These are phyloP conservation scores for Idaea aversata DNA, from an alignment of 2,888 invertebrate genomes.

Conservation along the genomic window DNA sequence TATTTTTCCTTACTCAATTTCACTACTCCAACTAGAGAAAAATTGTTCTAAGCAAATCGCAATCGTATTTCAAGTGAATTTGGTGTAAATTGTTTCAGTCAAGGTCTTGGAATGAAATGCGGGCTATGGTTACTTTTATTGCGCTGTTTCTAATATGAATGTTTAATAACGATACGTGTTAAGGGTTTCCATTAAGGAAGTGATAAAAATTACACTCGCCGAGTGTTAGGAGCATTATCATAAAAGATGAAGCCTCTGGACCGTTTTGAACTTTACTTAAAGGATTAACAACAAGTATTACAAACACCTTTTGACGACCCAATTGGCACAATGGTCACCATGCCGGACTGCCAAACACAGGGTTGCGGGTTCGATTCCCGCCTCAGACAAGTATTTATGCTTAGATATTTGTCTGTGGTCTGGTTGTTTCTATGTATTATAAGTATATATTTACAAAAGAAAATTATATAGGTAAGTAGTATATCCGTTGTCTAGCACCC, in stretches of 20 bases:
- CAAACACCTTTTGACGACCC: too few species aligned
- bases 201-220: constrained; percentile 18
- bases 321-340: too few species aligned
- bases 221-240: constrained; percentile 11
- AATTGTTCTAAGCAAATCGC: constrained; percentile 58
- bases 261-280: background rate
- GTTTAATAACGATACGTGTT: constrained; percentile 22
- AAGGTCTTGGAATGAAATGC: constrained; percentile 31
- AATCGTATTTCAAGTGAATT: constrained; percentile 61
- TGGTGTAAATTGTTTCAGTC: constrained; percentile 56
- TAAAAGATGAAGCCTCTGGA: constrained; percentile 8
- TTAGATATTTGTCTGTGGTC: too few species aligned
- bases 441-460: too few species aligned
- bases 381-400: too few species aligned
- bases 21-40: constrained; percentile 51
- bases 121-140: constrained; percentile 33
- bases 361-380: too few species aligned
- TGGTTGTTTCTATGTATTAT: too few species aligned
- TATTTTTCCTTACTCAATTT: constrained; percentile 47
- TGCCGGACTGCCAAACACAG: too few species aligned
- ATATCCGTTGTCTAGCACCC: too few species aligned
- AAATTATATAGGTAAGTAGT: too few species aligned
- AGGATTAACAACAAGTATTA: constrained; percentile 1
- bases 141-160: constrained; percentile 30
- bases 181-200: constrained; percentile 19